These are phyloP conservation scores for Drosophila monieri DNA, from an alignment of 2,888 invertebrate species.

Conservation along the genomic window DNA sequence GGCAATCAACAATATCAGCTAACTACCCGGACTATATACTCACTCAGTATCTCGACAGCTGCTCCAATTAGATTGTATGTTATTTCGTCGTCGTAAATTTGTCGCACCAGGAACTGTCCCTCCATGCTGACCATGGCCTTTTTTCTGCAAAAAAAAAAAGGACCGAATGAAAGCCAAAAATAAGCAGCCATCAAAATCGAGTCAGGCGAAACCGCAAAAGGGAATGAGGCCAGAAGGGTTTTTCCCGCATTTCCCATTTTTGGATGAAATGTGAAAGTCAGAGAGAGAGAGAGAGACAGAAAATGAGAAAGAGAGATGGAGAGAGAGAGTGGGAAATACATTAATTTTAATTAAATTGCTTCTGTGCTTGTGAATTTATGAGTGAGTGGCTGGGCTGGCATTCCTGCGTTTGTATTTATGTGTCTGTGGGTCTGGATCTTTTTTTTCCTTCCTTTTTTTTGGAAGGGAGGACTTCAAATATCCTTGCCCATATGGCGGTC, in stretches of 20 bases:
- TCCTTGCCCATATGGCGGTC: slow-evolving; percentile 35
- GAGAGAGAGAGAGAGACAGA: slow-evolving; percentile 4
- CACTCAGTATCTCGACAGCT: slow-evolving; percentile 95
- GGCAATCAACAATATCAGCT: slow-evolving; percentile 7
- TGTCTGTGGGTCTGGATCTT: slow-evolving; percentile 10
- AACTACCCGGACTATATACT: slow-evolving; percentile 82
- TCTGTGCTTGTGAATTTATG: slow-evolving; percentile 52
- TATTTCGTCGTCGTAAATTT: slow-evolving; percentile 97
- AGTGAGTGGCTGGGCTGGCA: slow-evolving; percentile 41
- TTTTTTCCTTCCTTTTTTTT: slow-evolving; percentile 15
- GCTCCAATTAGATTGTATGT: slow-evolving; percentile 97
- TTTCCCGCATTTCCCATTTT: slow-evolving; percentile 11
- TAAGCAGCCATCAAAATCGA: slow-evolving; percentile 51
- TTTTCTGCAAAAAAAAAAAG: slow-evolving; percentile 86
- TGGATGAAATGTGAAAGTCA: background rate
- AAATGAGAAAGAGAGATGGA: slow-evolving; percentile 28
- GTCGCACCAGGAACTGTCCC: slow-evolving; percentile 96
- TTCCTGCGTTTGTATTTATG: slow-evolving; percentile 27
- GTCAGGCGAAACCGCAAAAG: slow-evolving; percentile 47
- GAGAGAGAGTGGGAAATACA: slow-evolving; percentile 58
- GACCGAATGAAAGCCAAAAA: slow-evolving; percentile 19
- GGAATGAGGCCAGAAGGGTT: slow-evolving; percentile 35
- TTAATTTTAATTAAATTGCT: slow-evolving; percentile 80
- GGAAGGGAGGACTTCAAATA: slow-evolving; percentile 8
- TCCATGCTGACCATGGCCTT: slow-evolving; percentile 97